Evolutionary conservation across 2,797 vertebrate genomes (phyloP), one percentile per base, ranked within the genome.

Genomic region (Aselliscus stoliczkanus): DNA sequence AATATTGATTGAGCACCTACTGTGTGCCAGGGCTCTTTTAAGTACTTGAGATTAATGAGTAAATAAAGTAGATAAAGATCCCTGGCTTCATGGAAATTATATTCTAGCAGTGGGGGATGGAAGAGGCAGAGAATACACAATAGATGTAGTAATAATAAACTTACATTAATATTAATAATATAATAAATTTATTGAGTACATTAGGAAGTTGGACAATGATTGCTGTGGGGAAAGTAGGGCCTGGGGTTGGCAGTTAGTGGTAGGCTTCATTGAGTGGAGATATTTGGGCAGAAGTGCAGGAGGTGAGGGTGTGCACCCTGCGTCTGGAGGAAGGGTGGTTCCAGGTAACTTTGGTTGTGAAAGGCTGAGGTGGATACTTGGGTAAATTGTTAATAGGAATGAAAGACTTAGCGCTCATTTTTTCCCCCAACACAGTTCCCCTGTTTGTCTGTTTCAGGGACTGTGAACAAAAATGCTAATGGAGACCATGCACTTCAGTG

Each of bases 261-360:
- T 11, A n/a, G 14, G 62, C n/a, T 25, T 58, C 27, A 7, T 4
- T 7, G 37, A 52, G 60, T 21, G 34, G 37, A 47, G 29, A 7
- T 44, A 7, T 47, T 69, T 72, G 47, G 20, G 14, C 18, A 70
- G 21, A 21, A 5, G 27, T 31, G 5, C 23, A 5, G 39, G 75
- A 76, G 62, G n/a, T 4, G 4, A 42, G 12, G 18, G 11, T n/a
- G 1, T 7, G 47, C 0, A 8, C 14, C 44, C 12, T 44, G 4
- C 1, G 1, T 58, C n/a, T 31, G 23, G 18, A 42, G 58, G n/a
- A 6, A 70, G 2, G 20, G 60, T 9, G 11, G 17, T 39, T 12
- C 34, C 27, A 37, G 70, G 14, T 47, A 64, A 47, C 37, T 14
- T 4, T 21, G 20, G 56, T 20, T 72, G 20, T 62, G 39, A 58